phyloP scores from a whole-genome alignment of 1,140 invertebrate genomes.

The Drosophila prosaltans region DNA sequence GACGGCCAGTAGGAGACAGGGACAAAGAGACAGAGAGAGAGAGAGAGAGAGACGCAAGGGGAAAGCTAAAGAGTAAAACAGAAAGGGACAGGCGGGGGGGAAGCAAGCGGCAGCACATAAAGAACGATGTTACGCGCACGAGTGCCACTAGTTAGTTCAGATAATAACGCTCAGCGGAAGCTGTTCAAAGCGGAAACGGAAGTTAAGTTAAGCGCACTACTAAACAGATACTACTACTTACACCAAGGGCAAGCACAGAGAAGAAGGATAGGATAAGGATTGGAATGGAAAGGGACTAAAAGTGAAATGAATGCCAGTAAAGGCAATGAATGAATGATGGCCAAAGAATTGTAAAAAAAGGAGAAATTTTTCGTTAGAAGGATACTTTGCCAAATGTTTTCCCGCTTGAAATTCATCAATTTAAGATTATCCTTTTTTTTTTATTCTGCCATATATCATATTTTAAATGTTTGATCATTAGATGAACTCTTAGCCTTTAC shows the following conservation, averaged over 20 bases:
- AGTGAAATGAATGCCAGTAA: conserved; percentile 4
- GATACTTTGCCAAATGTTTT: not conserved
- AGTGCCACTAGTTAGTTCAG: conserved; percentile 79
- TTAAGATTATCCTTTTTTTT: too few relatives aligned
- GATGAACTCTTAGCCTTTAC: too few relatives aligned
- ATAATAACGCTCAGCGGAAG: conserved; percentile 79
- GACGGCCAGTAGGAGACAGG: conserved; percentile 44
- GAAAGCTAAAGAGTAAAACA: conserved; percentile 29
- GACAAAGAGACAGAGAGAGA: conserved; percentile 20
- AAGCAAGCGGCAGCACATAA: conserved; percentile 39
- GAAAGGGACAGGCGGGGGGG: not conserved
- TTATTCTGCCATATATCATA: too few relatives aligned
- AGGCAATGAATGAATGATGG: conserved; percentile 38
- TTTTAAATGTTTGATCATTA: too few relatives aligned
- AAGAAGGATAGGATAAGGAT: not conserved
- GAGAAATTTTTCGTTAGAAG: not conserved
- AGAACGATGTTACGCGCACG: conserved; percentile 74
- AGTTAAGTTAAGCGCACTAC: conserved; percentile 80
- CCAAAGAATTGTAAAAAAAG: conserved; percentile 3
- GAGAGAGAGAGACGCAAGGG: conserved; percentile 20
- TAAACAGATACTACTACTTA: conserved; percentile 68
- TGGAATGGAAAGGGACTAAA: not conserved
- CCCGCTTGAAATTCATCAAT: not conserved
- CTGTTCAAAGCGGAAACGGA: conserved; percentile 78
- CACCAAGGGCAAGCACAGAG: conserved; percentile 33